Conservation (phyloP, 2,888 invertebrate species). For the Drosophila yooni region DNA sequence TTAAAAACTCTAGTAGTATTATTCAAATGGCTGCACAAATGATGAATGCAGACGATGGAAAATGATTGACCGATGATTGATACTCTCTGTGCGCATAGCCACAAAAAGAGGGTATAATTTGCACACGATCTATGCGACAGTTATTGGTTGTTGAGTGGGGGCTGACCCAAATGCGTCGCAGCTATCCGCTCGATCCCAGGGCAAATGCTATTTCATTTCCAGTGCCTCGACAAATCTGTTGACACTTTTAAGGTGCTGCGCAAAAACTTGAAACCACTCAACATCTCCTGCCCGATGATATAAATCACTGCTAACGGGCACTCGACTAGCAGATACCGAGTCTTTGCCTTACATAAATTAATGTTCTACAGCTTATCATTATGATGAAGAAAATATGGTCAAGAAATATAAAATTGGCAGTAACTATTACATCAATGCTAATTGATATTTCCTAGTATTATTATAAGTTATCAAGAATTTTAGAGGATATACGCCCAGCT, state of each 20-base stretch:
- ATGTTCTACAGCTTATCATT: not conserved
- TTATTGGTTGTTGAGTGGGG: constrained; percentile 37
- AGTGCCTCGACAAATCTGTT: constrained; percentile 62
- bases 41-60: not conserved
- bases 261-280: constrained; percentile 36
- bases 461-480: not conserved
- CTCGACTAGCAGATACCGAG: not conserved
- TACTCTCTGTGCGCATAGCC: constrained; percentile 16
- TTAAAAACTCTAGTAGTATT: not conserved
- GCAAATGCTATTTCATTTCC: constrained; percentile 27
- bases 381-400: not conserved
- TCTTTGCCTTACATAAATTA: not conserved
- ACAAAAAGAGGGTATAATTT: constrained; percentile 3
- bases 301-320: not conserved
- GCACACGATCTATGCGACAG: constrained; percentile 32
- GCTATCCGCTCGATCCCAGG: constrained; percentile 30
- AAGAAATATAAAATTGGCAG: not conserved
- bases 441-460: not conserved
- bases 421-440: not conserved
- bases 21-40: not conserved
- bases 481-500: not conserved
- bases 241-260: constrained; percentile 67
- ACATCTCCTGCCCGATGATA: not conserved
- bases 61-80: no score
- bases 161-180: constrained; percentile 48